phyloP scores from a whole-genome alignment of 2,888 invertebrate species.

The Lasioglossum leucozonium region DNA sequence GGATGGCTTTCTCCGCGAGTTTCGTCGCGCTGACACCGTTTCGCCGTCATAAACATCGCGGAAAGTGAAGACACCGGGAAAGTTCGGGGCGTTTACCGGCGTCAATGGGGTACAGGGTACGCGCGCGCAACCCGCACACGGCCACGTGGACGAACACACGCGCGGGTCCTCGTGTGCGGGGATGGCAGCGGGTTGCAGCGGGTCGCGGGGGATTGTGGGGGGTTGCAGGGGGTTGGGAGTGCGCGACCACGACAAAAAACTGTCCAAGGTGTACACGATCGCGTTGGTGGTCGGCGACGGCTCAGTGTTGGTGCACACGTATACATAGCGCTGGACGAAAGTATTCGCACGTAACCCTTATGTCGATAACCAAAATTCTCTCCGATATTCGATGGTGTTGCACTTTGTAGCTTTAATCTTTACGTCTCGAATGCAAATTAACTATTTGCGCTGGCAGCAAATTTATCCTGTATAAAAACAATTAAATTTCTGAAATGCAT shows the following conservation, averaged over 20 bases:
- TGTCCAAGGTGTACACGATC: conserved; percentile 63
- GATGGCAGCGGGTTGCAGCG: conserved; percentile 1
- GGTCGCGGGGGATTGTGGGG: not conserved
- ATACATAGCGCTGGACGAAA: not conserved
- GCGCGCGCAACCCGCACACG: conserved; percentile 31
- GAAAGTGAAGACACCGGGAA: conserved; percentile 65
- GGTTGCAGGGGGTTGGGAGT: not conserved
- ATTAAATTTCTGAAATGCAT: too few relatives aligned
- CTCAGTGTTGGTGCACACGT: not conserved
- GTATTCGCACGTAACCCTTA: conserved; percentile 6
- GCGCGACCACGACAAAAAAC: conserved; percentile 61
- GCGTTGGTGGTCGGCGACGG: conserved; percentile 16
- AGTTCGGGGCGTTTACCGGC: conserved; percentile 71
- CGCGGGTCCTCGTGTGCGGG: conserved; percentile 2
- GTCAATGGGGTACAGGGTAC: conserved; percentile 70
- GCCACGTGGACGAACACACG: conserved; percentile 64
- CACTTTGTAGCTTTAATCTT: not conserved
- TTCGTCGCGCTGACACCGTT: conserved; percentile 53
- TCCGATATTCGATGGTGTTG: not conserved
- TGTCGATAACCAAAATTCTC: not conserved
- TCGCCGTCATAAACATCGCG: conserved; percentile 59
- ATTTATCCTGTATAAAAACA: too few relatives aligned
- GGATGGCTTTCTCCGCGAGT: conserved; percentile 28
- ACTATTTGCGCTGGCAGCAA: not conserved
- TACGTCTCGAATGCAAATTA: not conserved